Conservation (phyloP, 2,113 vertebrate genomes). For the Cyanoliseus patagonus region DNA sequence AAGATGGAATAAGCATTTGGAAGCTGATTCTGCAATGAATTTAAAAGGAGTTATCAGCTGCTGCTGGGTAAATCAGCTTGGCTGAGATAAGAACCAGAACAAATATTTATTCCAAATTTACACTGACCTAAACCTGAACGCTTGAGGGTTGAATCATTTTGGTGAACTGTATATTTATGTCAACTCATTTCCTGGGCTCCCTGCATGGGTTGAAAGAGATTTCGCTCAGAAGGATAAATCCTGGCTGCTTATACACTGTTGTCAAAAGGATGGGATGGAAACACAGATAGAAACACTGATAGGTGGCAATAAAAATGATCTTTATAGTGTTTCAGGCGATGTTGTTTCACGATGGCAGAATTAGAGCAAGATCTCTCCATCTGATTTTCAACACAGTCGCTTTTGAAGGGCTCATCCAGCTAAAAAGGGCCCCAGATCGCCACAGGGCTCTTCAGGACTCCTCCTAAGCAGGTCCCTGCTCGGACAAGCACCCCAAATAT, state of each 20-base stretch:
- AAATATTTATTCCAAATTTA: slow-evolving; percentile 68
- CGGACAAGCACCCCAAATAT: background rate
- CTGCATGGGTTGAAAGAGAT: slow-evolving; percentile 41
- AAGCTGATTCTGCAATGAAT: slow-evolving; percentile 24
- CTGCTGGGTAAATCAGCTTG: slow-evolving; percentile 58
- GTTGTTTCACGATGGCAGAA: background rate
- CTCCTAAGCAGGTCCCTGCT: background rate
- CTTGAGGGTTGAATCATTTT: slow-evolving; percentile 50
- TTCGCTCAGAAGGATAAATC: slow-evolving; percentile 46
- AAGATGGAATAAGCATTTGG: background rate
- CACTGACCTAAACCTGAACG: slow-evolving; percentile 48
- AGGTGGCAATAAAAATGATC: slow-evolving; percentile 28
- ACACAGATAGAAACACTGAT: slow-evolving; percentile 21
- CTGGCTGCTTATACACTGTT: background rate
- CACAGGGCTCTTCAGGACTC: background rate
- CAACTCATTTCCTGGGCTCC: slow-evolving; percentile 31
- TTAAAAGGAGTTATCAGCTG: slow-evolving; percentile 40
- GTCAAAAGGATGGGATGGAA: slow-evolving; percentile 34
- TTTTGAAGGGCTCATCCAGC: background rate
- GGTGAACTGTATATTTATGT: slow-evolving; percentile 27
- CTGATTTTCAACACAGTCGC: background rate
- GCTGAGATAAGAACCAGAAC: slow-evolving; percentile 58
- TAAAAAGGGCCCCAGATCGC: background rate
- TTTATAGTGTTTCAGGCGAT: background rate
- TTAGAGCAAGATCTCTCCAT: background rate